Conservation (phyloP, 2,888 invertebrate genomes). For the Amblyjoppa proteus region DNA sequence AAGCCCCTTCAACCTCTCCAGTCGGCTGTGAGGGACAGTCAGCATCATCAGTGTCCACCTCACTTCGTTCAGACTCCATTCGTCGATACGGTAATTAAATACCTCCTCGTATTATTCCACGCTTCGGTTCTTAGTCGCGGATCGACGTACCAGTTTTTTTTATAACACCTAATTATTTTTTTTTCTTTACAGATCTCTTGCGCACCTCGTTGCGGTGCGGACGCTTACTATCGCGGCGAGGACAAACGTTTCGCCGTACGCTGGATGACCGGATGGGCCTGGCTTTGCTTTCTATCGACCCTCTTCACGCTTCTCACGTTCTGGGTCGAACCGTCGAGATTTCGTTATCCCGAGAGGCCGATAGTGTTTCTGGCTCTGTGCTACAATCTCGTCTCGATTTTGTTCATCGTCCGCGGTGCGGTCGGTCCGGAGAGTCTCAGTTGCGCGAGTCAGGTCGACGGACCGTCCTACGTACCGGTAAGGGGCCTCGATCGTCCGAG, state of each 20-base stretch:
- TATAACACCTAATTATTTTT: not conserved
- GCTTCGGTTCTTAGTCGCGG: too few relatives aligned
- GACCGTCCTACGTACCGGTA: constrained; percentile 84
- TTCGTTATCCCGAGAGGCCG: constrained; percentile 96
- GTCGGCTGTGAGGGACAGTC: constrained; percentile 71
- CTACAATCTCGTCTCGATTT: constrained; percentile 92
- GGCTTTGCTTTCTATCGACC: constrained; percentile 92
- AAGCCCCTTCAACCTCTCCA: constrained; percentile 71
- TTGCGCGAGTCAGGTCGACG: constrained; percentile 83
- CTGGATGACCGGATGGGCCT: constrained; percentile 92
- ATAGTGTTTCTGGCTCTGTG: constrained; percentile 96
- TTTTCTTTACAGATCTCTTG: constrained; percentile 83
- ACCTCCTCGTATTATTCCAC: constrained; percentile 1
- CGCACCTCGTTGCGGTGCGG: constrained; percentile 88
- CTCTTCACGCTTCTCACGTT: constrained; percentile 94
- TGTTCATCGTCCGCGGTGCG: constrained; percentile 90
- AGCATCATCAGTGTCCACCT: constrained; percentile 86
- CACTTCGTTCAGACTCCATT: constrained; percentile 87
- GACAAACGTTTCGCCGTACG: constrained; percentile 91
- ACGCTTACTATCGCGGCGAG: constrained; percentile 89
- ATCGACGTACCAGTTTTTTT: too few relatives aligned
- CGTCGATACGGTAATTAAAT: constrained; percentile 78
- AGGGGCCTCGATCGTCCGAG: constrained; percentile 35
- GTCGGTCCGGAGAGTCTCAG: constrained; percentile 85
- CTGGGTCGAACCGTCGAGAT: constrained; percentile 94